Percentiles rank a stretch among this genome's conserved stretches.
Conservation (phyloP, 2,113 vertebrate species). For the Lampris megalopsis region DNA sequence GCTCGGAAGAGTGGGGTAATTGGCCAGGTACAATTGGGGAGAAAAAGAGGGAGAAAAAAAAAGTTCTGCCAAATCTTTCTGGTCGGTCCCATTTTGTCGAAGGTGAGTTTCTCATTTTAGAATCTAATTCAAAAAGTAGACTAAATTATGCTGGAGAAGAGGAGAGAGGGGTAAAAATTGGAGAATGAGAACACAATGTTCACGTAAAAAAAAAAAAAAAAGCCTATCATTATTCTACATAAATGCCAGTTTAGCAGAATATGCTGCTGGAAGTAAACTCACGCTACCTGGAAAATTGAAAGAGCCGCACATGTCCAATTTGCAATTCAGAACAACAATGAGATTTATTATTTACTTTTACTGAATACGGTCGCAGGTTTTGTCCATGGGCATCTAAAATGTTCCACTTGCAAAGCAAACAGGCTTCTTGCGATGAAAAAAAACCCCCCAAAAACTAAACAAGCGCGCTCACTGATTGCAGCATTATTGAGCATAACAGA, state of each 20-base stretch:
- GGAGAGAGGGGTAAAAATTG: not conserved
- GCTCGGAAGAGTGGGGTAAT: no score
- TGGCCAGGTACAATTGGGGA: no score
- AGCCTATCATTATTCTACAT: not conserved
- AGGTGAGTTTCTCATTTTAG: not conserved
- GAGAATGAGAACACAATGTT: not conserved
- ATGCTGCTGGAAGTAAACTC: no score
- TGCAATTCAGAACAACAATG: slow-evolving; percentile 28
- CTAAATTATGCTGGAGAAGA: not conserved
- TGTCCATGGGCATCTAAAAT: not conserved
- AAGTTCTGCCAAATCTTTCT: no score
- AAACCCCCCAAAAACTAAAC: not conserved
- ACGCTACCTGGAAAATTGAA: not conserved
- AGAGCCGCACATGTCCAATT: not conserved
- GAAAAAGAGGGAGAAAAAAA: no score
- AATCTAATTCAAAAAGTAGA: slow-evolving; percentile 20
- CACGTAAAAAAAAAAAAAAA: not conserved
- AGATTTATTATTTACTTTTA: slow-evolving; percentile 39
- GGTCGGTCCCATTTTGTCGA: no score
- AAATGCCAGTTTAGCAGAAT: not conserved
- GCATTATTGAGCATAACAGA: not conserved
- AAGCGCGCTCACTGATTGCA: slow-evolving; percentile 16
- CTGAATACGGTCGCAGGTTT: not conserved
- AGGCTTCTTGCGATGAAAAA: slow-evolving; percentile 14
- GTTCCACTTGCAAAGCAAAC: not conserved